Evolutionary conservation across 1,140 invertebrate genomes (phyloP), one percentile per base, ranked within the genome.

Genomic region (Papilio machaon): DNA sequence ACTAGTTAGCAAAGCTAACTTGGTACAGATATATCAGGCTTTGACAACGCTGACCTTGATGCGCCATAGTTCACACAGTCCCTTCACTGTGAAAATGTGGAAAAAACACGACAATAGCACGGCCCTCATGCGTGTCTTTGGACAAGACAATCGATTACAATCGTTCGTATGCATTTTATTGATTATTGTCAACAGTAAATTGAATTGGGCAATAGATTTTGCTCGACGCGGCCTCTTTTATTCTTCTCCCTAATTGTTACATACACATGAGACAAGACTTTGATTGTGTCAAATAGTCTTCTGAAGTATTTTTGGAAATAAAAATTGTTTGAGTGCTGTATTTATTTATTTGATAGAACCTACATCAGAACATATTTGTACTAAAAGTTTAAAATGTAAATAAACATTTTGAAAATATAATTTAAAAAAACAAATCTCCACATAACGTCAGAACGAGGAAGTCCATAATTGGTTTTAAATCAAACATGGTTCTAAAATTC

Each of bases 401-500:
- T 38, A 38, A 38, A 38, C 6, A 38, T 38, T 38, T 38, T 38
- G 6, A 38, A 6, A 43, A 43, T 58, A 19, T 19, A 15, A 64
- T 60, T 76, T 11, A 19, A 60, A 77, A 77, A 86, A 85, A 88
- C 88, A 89, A 88, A 89, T 87, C 83, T 83, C 76, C 83, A 82
- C 85, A 84, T 85, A 88, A 86, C 84, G 83, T 84, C 82, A 81
- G 86, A 90, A 92, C 90, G 85, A 89, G 92, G 92, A 94, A 93
- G 91, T 84, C 92, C 92, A 93, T 94, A 92, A 94, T 94, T 94
- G 92, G 92, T 91, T 91, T 92, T 94, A 92, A 94, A 93, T 94
- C 92, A 94, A 94, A 93, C 91, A 92, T 83, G 89, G 88, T 86
- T 86, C 89, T 91, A 90, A 91, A 92, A 92, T 91, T 89, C 90